Evolutionary conservation across 1,140 invertebrate genomes (phyloP).

Genomic region (Gryon sp.): DNA sequence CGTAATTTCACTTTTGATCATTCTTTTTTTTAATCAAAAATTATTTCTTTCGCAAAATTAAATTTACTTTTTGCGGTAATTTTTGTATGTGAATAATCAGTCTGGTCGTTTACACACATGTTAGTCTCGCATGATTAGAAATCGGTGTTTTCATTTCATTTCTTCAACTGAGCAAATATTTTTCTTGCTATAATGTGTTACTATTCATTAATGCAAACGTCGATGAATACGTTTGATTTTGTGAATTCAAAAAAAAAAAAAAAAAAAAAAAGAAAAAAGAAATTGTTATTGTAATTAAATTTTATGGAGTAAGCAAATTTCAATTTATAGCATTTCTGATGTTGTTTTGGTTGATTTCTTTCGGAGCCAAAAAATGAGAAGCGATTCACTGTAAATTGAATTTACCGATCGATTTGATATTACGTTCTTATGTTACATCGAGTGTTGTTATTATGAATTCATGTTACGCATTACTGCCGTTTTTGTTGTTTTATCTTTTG

Average conservation of each 20-base stretch:
- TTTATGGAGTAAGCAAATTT: conserved; percentile 18
- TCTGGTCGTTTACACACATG: background rate
- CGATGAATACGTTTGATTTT: conserved; percentile 17
- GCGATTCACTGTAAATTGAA: background rate
- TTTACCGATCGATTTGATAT: background rate
- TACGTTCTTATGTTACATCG: background rate
- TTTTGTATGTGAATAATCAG: too few species aligned
- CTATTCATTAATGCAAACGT: conserved; percentile 17
- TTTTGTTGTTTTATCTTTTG: conserved; percentile 7
- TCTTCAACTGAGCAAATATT: conserved; percentile 16
- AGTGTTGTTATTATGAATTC: background rate
- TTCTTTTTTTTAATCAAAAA: too few species aligned
- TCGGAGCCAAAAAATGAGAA: background rate
- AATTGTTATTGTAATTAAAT: conserved; percentile 17
- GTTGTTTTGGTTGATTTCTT: background rate
- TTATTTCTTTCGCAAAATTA: background rate
- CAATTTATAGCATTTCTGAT: background rate
- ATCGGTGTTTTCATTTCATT: conserved; percentile 22
- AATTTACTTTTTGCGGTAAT: too few species aligned
- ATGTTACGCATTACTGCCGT: background rate
- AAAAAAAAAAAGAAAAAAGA: too few species aligned
- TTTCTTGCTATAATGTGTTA: conserved; percentile 6
- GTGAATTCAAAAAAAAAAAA: too few species aligned
- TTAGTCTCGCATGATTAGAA: conserved; percentile 1
- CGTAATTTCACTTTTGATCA: too few species aligned